Conservation (phyloP, 1,140 invertebrate species). For the Antheraea pernyi region DNA sequence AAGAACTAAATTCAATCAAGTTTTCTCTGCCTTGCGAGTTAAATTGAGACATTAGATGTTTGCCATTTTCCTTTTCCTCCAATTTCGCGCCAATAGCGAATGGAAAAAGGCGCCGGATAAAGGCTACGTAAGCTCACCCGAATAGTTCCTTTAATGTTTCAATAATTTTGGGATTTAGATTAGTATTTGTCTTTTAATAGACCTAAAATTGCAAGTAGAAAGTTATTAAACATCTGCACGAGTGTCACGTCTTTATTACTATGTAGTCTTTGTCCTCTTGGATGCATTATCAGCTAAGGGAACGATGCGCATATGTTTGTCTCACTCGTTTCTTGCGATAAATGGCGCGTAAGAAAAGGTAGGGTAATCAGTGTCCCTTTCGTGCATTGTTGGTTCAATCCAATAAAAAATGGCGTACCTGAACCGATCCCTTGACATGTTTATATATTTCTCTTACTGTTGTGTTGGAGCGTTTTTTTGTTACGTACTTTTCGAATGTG, state of each 20-base stretch:
- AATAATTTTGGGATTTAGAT: conserved; percentile 56
- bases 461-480: conserved; percentile 59
- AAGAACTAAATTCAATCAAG: conserved; percentile 56
- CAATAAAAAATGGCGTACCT: conserved; percentile 75
- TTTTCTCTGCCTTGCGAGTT: conserved; percentile 36
- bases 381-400: conserved; percentile 66
- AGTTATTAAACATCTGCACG: conserved; percentile 75
- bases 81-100: conserved; percentile 65
- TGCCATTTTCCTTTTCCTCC: conserved; percentile 67
- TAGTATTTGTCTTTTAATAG: conserved; percentile 71
- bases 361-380: conserved; percentile 51
- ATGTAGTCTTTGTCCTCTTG: conserved; percentile 74
- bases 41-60: conserved; percentile 73
- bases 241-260: conserved; percentile 77
- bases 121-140: neutral
- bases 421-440: conserved; percentile 70
- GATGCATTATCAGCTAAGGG: conserved; percentile 50
- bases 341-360: conserved; percentile 45
- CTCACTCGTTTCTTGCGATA: conserved; percentile 44
- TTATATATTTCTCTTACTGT: conserved; percentile 74
- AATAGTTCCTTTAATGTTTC: conserved; percentile 72
- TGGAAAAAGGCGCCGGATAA: neutral
- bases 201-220: conserved; percentile 69
- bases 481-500: conserved; percentile 71
- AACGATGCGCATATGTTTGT: conserved; percentile 45